Percentiles rank a stretch among this genome's conserved stretches.
phyloP scores from a whole-genome alignment of 1,140 invertebrate species.

The Holotrichia oblita region DNA sequence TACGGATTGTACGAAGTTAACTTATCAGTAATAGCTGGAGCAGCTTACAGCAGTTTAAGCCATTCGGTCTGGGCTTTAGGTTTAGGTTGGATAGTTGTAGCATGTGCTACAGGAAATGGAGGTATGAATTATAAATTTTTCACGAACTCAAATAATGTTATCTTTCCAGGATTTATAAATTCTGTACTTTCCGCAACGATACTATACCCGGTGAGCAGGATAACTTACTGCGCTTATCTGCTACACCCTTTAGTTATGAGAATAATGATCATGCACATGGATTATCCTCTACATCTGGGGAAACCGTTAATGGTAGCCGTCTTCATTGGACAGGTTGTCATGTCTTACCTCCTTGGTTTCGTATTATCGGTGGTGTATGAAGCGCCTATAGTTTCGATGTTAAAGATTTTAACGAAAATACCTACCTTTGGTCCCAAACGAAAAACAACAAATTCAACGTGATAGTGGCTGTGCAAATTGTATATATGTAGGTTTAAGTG shows the following conservation, averaged over 20 bases:
- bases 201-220: conserved; percentile 83
- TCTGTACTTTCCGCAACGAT: conserved; percentile 77
- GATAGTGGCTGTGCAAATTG: conserved; percentile 5
- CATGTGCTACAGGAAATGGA: conserved; percentile 88
- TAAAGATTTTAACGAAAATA: conserved; percentile 75
- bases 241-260: conserved; percentile 84
- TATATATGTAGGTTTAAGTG: not conserved
- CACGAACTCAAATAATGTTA: not conserved
- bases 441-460: not conserved
- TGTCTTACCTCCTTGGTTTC: conserved; percentile 81
- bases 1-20: conserved; percentile 80
- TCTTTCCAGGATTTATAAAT: conserved; percentile 73
- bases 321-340: conserved; percentile 79
- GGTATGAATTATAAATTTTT: conserved; percentile 63
- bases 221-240: conserved; percentile 85
- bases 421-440: not conserved
- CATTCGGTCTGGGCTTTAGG: conserved; percentile 86
- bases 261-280: conserved; percentile 77
- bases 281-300: conserved; percentile 80
- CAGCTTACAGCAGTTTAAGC: conserved; percentile 84
- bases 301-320: conserved; percentile 79
- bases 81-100: conserved; percentile 87
- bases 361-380: conserved; percentile 82
- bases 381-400: conserved; percentile 83
- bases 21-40: conserved; percentile 73